Evolutionary conservation across 2,797 vertebrate genomes (phyloP).

Genomic region (Botia almorhae): DNA sequence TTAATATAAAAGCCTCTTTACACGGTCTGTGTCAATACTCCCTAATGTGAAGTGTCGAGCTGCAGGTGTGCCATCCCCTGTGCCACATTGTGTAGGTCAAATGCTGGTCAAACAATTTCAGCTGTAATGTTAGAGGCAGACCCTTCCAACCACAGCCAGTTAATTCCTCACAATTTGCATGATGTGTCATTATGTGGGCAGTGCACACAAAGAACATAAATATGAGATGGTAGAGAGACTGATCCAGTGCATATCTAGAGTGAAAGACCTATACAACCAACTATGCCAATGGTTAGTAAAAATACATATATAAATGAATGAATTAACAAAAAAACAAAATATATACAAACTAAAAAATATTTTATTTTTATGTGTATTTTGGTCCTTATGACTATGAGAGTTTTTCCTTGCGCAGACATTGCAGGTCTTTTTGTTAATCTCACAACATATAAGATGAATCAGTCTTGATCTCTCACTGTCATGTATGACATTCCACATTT

Average conservation of each 20-base stretch:
- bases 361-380: no score
- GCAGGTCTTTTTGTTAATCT: no score
- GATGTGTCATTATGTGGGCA: background rate
- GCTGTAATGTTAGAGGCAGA: constrained; percentile 7
- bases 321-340: no score
- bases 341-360: no score
- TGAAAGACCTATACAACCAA: background rate
- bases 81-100: background rate
- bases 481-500: background rate
- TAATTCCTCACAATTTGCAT: constrained; percentile 1
- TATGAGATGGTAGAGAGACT: background rate
- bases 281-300: no score
- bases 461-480: background rate
- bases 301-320: no score
- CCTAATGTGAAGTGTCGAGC: background rate
- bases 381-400: no score
- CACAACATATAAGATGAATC: background rate
- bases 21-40: background rate
- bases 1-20: constrained; percentile 1
- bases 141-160: constrained; percentile 6
- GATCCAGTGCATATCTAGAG: background rate
- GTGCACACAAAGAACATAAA: background rate
- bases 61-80: background rate
- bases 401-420: no score
- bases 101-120: background rate